Conservation (phyloP, 2,113 vertebrate species). For the Oncorhynchus nerka region DNA sequence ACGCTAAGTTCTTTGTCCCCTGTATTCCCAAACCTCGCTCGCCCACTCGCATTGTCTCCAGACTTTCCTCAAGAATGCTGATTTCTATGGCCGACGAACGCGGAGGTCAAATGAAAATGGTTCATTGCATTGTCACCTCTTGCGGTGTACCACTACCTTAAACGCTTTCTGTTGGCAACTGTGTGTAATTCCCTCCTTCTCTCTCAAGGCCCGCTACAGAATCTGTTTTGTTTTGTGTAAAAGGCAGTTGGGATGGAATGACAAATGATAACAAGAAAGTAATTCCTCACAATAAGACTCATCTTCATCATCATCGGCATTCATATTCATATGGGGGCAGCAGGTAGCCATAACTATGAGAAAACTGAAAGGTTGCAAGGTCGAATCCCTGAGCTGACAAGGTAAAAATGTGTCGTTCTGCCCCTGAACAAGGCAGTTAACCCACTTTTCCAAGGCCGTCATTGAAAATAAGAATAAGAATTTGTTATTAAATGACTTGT, state of each 20-base stretch:
- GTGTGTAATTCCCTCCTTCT: background rate
- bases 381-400: too few species aligned
- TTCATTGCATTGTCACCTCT: constrained; percentile 66
- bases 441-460: too few species aligned
- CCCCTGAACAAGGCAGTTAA: too few species aligned
- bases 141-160: constrained; percentile 53
- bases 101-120: constrained; percentile 54
- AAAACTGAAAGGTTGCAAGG: too few species aligned
- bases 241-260: background rate
- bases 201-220: constrained; percentile 20
- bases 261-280: background rate
- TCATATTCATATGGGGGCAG: background rate
- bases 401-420: too few species aligned
- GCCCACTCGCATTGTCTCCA: constrained; percentile 66
- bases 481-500: too few species aligned
- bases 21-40: constrained; percentile 50
- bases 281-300: too few species aligned
- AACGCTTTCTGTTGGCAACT: constrained; percentile 41
- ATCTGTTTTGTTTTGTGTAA: constrained; percentile 22
- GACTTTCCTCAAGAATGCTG: constrained; percentile 71
- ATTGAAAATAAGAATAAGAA: too few species aligned
- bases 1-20: constrained; percentile 61
- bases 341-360: too few species aligned
- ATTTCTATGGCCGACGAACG: constrained; percentile 58
- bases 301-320: background rate